Percentiles rank a stretch among this genome's conserved stretches.
phyloP scores from a whole-genome alignment of 2,113 vertebrate species.

The Solenodon paradoxus region DNA sequence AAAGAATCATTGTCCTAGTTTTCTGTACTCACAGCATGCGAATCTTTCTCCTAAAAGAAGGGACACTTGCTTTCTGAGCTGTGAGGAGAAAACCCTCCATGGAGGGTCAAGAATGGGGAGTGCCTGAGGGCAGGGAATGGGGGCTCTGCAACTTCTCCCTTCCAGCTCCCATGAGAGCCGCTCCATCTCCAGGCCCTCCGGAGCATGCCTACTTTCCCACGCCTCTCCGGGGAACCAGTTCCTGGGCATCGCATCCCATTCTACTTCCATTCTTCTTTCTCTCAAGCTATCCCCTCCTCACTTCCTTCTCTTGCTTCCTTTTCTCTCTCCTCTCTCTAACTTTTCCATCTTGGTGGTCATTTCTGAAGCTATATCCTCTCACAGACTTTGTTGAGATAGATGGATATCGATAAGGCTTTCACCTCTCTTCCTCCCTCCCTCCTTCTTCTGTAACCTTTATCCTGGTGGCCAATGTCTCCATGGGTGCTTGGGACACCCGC shows the following conservation, averaged over 20 bases:
- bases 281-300: background rate
- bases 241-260: background rate
- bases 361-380: background rate
- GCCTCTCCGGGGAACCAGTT: background rate
- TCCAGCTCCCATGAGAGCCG: background rate
- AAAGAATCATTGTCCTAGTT: constrained; percentile 54
- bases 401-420: background rate
- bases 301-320: background rate
- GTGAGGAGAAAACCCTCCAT: background rate
- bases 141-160: background rate
- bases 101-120: background rate
- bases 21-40: background rate
- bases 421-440: background rate
- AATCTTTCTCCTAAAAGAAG: constrained; percentile 44
- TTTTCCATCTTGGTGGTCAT: background rate
- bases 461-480: background rate
- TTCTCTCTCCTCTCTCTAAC: background rate
- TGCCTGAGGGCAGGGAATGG: background rate
- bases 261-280: background rate
- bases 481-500: background rate
- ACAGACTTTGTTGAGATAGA: background rate
- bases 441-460: background rate
- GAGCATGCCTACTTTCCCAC: background rate
- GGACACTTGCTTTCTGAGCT: background rate
- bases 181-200: background rate